phyloP scores from a whole-genome alignment of 2,113 vertebrate species.

The Piprites chloris region DNA sequence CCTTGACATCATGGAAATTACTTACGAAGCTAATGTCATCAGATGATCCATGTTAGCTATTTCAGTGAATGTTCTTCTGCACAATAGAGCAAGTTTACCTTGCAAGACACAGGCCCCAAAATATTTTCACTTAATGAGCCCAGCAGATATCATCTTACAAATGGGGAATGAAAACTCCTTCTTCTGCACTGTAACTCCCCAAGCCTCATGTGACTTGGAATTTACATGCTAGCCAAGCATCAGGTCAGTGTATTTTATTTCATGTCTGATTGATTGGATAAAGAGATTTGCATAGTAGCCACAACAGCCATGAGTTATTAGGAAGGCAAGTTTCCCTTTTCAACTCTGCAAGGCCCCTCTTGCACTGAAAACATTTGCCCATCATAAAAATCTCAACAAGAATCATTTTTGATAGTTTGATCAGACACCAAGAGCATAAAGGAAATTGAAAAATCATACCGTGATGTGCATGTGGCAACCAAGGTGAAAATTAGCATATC shows the following conservation, averaged over 20 bases:
- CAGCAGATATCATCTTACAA: slow-evolving; percentile 51
- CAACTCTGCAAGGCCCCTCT: slow-evolving; percentile 5
- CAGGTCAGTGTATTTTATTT: slow-evolving; percentile 55
- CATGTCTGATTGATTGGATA: slow-evolving; percentile 66
- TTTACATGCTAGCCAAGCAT: slow-evolving; percentile 29
- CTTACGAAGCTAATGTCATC: slow-evolving; percentile 73
- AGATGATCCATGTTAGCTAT: slow-evolving; percentile 71
- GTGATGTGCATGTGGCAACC: not conserved
- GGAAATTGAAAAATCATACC: not conserved
- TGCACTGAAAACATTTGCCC: not conserved
- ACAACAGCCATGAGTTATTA: slow-evolving; percentile 32
- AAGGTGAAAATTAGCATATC: not conserved
- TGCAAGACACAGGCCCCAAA: slow-evolving; percentile 35
- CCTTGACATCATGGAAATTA: slow-evolving; percentile 79
- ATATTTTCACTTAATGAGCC: slow-evolving; percentile 50
- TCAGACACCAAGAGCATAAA: not conserved
- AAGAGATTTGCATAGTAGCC: slow-evolving; percentile 66
- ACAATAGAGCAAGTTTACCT: slow-evolving; percentile 59
- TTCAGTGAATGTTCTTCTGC: slow-evolving; percentile 64
- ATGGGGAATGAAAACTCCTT: slow-evolving; percentile 34
- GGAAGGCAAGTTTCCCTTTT: slow-evolving; percentile 20
- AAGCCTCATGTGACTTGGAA: slow-evolving; percentile 33
- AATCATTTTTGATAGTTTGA: not conserved
- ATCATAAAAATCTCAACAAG: not conserved
- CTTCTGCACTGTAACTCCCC: slow-evolving; percentile 44